A percentile compares a stretch with the other conserved stretches of the same genome.
These are phyloP conservation scores for Caenorhabditis sp. DNA, from an alignment of 2,888 invertebrate genomes.

Conservation along the genomic window DNA sequence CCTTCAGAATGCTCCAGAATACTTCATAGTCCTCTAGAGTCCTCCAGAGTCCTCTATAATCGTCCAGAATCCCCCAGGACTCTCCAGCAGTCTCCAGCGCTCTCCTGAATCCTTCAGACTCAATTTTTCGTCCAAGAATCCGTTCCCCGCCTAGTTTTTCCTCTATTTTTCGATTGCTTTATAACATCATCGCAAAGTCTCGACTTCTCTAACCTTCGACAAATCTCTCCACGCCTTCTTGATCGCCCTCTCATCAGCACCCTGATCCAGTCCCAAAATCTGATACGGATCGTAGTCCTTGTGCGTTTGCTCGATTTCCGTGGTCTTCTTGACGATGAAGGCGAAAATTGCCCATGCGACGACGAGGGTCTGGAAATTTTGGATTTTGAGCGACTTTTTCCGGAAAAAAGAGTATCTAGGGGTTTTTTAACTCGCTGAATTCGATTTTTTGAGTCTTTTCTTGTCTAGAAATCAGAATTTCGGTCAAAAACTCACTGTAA, in stretches of 20 bases:
- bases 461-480: not conserved
- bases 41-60: too few species aligned
- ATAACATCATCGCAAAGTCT: too few species aligned
- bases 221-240: slow-evolving; percentile 96
- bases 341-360: slow-evolving; percentile 85
- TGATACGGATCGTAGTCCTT: slow-evolving; percentile 97
- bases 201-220: slow-evolving; percentile 88
- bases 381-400: slow-evolving; percentile 22
- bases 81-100: not conserved
- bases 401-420: too few species aligned
- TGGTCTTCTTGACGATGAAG: slow-evolving; percentile 86
- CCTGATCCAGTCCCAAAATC: slow-evolving; percentile 92
- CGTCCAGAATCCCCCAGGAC: not conserved
- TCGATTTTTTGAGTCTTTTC: too few species aligned
- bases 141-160: too few species aligned
- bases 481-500: slow-evolving; percentile 45
- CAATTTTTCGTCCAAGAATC: too few species aligned
- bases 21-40: too few species aligned
- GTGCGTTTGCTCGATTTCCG: slow-evolving; percentile 90
- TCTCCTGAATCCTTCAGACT: too few species aligned
- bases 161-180: too few species aligned
- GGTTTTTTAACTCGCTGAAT: too few species aligned
- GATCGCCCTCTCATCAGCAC: slow-evolving; percentile 92
- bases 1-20: too few species aligned
- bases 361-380: slow-evolving; percentile 76